Base-by-base conservation (phyloP, 1,140 invertebrate species). In the Polyergus mexicanus region DNA sequence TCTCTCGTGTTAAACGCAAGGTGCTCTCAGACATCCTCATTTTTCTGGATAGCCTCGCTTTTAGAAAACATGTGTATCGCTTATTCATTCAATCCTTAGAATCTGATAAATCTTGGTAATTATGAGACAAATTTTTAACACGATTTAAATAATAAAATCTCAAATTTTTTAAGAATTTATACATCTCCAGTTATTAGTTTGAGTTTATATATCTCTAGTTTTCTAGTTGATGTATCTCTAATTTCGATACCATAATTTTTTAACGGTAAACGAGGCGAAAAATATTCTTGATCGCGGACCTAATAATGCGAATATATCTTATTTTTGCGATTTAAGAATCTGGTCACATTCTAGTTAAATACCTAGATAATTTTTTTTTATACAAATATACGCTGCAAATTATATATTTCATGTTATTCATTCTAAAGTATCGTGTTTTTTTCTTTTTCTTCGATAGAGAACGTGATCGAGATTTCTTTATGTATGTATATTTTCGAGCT, bases 1-100 rank as follows among this genome's bases (percentile, higher is more conserved):
- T 62, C 68, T 60, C 54, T 62, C 54, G 78, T 72, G 78, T 83
- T 84, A 87, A 54, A 71, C 51, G 77, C 66, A 81, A 83, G 38
- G 54, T 72, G 66, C 38, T 72, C 38, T 72, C 68, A 35, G 44
- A 72, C 38, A 38, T 74, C 41, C 68, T 60, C 47, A 83, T 83
- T 83, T 74, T 74, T 58, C 41, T 32, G 13, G 22, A 44, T 25
- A 56, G 35, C 35, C 5, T 13, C 16, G 19, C 32, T 58, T 41
- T 72, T 38, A 76, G 16, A 60, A n/a, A 51, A 35, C 25, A n/a
- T n/a, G 25, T 28, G 51, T 41, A 32, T 44, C 16, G 25, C 16
- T 32, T 16, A 16, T 81, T 38, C 11, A 38, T 38, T 38, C 32
- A n/a, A 22, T 44, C 28, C 32, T 44, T 19, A 25, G 4, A 47